Percentiles rank a stretch among this genome's conserved stretches.
phyloP scores from a whole-genome alignment of 2,888 invertebrate genomes.

The Cheilosia variabilis region DNA sequence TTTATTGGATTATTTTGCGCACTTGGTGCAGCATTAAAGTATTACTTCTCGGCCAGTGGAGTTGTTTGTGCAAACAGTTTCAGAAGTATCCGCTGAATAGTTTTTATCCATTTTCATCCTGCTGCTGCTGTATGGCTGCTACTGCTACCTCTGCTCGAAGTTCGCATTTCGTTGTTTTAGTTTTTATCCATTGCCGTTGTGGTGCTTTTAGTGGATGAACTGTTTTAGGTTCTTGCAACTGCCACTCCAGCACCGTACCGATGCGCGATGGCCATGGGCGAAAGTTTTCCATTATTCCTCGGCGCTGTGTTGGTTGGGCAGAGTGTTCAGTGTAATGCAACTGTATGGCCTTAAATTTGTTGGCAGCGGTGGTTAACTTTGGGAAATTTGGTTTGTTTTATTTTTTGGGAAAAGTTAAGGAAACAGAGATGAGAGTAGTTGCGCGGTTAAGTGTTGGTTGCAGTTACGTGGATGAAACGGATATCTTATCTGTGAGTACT shows the following conservation, averaged over 20 bases:
- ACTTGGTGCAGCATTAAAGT: slow-evolving; percentile 71
- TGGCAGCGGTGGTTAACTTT: slow-evolving; percentile 61
- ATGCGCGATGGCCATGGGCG: slow-evolving; percentile 55
- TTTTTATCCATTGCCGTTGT: slow-evolving; percentile 39
- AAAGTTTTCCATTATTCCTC: slow-evolving; percentile 66
- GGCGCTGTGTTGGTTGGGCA: slow-evolving; percentile 14
- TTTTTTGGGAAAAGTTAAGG: slow-evolving; percentile 40
- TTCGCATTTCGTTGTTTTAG: slow-evolving; percentile 58
- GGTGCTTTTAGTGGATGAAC: slow-evolving; percentile 72
- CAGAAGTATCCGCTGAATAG: slow-evolving; percentile 71
- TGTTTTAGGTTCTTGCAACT: slow-evolving; percentile 33
- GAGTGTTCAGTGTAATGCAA: slow-evolving; percentile 24
- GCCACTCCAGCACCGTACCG: not conserved
- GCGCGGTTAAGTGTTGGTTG: slow-evolving; percentile 56
- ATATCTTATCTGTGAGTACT: slow-evolving; percentile 54
- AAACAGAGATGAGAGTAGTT: slow-evolving; percentile 34
- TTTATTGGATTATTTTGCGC: slow-evolving; percentile 39
- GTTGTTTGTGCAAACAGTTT: slow-evolving; percentile 68
- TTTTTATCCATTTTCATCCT: slow-evolving; percentile 71
- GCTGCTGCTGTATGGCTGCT: slow-evolving; percentile 13
- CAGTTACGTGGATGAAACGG: slow-evolving; percentile 49
- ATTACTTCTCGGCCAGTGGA: slow-evolving; percentile 53
- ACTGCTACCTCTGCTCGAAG: slow-evolving; percentile 11
- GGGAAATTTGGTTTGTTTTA: slow-evolving; percentile 8
- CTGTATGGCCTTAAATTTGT: slow-evolving; percentile 59